Conservation (phyloP, 2,797 vertebrate genomes). For the Rhynchotus rufescens region DNA sequence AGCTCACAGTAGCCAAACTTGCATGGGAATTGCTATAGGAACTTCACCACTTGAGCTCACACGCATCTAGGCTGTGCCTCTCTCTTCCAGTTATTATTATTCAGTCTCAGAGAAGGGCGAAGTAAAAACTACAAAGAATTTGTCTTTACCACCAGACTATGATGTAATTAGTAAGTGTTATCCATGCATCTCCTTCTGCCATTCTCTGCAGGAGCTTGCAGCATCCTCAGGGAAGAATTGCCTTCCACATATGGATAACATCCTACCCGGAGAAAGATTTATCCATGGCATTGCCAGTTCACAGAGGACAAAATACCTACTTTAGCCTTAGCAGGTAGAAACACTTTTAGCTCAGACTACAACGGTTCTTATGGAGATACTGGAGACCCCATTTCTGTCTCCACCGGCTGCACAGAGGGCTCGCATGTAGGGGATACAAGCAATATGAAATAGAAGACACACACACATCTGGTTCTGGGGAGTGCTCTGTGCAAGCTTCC, state of each 20-base stretch:
- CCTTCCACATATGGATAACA: background rate
- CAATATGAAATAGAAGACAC: background rate
- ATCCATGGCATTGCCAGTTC: background rate
- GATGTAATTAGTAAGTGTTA: rapidly evolving
- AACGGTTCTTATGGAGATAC: rapidly evolving
- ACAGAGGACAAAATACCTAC: background rate
- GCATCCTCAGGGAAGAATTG: no score
- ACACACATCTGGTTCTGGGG: rapidly evolving
- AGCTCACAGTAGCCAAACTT: background rate
- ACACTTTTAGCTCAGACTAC: background rate
- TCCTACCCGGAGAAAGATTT: rapidly evolving
- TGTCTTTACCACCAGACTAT: background rate
- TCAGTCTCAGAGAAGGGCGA: background rate
- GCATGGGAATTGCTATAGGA: rapidly evolving
- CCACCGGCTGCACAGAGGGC: rapidly evolving
- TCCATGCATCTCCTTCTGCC: background rate
- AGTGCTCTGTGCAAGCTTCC: background rate
- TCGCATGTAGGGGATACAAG: background rate
- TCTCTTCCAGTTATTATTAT: background rate
- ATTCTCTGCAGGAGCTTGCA: background rate
- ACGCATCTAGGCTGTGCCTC: background rate
- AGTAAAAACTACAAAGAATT: background rate
- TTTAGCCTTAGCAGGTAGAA: background rate
- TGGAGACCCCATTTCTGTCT: background rate
- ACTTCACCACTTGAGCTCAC: background rate